These are phyloP conservation scores for Hirundichthys speculiger DNA, from an alignment of 2,113 vertebrate genomes.

Conservation along the genomic window DNA sequence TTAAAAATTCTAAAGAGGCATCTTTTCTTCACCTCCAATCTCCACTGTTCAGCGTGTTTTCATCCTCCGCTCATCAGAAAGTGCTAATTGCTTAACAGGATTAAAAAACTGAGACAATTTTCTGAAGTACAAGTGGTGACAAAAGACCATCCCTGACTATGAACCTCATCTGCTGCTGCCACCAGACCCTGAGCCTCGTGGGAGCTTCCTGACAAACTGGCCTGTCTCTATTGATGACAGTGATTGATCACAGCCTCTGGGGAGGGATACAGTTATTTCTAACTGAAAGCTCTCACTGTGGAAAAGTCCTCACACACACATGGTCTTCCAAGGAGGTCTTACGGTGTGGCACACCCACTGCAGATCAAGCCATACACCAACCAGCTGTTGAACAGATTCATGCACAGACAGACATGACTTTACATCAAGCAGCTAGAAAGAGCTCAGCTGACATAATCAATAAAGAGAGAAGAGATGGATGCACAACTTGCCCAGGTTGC, in stretches of 20 bases:
- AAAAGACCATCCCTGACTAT: conserved; percentile 43
- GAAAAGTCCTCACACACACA: conserved; percentile 19
- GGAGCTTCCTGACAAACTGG: conserved; percentile 69
- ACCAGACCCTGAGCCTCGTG: conserved; percentile 32
- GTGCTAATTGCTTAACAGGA: conserved; percentile 28
- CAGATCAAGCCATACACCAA: conserved; percentile 17
- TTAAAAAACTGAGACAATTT: conserved; percentile 28
- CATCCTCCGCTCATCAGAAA: conserved; percentile 14
- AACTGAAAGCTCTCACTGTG: conserved; percentile 73
- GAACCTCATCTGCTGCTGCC: conserved; percentile 32
- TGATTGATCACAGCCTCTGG: conserved; percentile 72
- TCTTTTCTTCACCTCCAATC: too few relatives aligned
- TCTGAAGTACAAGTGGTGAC: conserved; percentile 16
- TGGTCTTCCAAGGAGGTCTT: background rate
- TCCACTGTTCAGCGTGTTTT: background rate
- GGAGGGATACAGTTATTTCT: conserved; percentile 77
- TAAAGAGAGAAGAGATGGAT: conserved; percentile 55
- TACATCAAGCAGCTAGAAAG: conserved; percentile 14
- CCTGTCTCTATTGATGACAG: conserved; percentile 74
- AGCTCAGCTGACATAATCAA: conserved; percentile 64
- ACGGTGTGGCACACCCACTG: background rate
- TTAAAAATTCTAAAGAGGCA: too few relatives aligned
- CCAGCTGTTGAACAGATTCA: background rate
- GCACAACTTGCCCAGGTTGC: conserved; percentile 37
- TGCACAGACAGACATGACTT: conserved; percentile 1